Evolutionary conservation across 2,113 vertebrate genomes (phyloP), one percentile per base, ranked within the genome.

Genomic region (Sander lucioperca): DNA sequence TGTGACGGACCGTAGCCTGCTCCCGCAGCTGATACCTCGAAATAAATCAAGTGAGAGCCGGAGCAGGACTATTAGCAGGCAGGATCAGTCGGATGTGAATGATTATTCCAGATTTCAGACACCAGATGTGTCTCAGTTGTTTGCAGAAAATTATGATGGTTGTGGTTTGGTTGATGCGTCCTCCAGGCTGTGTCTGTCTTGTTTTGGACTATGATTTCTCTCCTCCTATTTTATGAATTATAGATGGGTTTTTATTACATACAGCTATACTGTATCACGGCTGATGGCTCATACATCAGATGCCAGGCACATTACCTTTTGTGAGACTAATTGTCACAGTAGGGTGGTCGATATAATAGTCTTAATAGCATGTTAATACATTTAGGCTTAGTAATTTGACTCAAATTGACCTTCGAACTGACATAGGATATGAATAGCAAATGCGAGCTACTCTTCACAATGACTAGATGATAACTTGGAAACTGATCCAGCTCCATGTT

Each of bases 11-110:
- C 86, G 68, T 66, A 82, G 76, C 87, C 73, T 53, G 54, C 87
- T 70, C 51, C 85, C 21, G 84, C 93, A 94, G 91, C 92, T 92
- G 93, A 88, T 88, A 56, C 89, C 89, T 81, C 79, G 4, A 56
- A 65, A 87, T 58, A 70, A 53, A 87, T 56, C 62, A 65, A 82
- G 78, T 48, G 65, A 30, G 78, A 74, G 77, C 23, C 23, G 23
- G 66, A 74, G 68, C 69, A 66, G 82, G 43, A 66, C 66, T 75
- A 27, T 88, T 86, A 87, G 23, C 54, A 87, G 80, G 50, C 85
- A 72, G 83, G 72, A 81, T 68, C 93, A 91, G 82, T 88, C 63
- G 53, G 47, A 82, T 87, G 89, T 90, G 88, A 83, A 90, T 74
- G 89, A 91, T 91, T 88, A 84, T 86, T 77, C 75, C 67, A 62